phyloP scores from a whole-genome alignment of 2,113 vertebrate species.

The Cephalophus harveyi region DNA sequence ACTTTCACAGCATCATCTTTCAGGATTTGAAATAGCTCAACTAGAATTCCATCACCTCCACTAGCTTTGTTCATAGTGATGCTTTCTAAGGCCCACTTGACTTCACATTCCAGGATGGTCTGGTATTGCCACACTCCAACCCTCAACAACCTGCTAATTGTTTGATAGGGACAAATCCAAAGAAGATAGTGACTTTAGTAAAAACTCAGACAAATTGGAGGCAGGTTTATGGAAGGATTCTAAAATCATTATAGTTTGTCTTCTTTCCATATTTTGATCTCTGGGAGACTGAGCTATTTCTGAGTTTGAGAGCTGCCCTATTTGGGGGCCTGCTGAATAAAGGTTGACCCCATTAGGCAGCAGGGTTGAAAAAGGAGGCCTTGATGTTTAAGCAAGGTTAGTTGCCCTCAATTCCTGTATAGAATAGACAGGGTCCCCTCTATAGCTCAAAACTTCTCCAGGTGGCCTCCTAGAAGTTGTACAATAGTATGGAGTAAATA shows the following conservation, averaged over 20 bases:
- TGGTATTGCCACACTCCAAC: not conserved
- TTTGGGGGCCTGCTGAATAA: not conserved
- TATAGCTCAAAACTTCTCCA: not conserved
- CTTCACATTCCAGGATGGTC: too few relatives aligned
- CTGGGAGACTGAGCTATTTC: not conserved
- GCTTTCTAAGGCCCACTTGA: too few relatives aligned
- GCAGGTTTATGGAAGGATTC: not conserved
- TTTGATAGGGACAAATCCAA: not conserved
- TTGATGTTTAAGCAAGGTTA: not conserved
- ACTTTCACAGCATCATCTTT: too few relatives aligned
- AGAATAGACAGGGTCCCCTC: fast-evolving
- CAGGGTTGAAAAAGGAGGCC: not conserved
- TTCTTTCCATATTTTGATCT: not conserved
- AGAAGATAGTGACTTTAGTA: not conserved
- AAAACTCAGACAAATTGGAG: not conserved
- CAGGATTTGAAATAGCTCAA: too few relatives aligned
- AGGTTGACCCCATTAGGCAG: not conserved
- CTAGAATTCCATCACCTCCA: too few relatives aligned
- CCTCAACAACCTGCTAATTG: not conserved
- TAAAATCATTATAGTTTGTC: not conserved
- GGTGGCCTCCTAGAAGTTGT: not conserved
- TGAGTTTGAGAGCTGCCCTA: not conserved
- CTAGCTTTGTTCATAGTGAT: too few relatives aligned
- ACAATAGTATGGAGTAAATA: not conserved
- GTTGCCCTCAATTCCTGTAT: not conserved